Evolutionary conservation across 2,113 vertebrate species (phyloP).

Genomic region (Hydropotes inermis): DNA sequence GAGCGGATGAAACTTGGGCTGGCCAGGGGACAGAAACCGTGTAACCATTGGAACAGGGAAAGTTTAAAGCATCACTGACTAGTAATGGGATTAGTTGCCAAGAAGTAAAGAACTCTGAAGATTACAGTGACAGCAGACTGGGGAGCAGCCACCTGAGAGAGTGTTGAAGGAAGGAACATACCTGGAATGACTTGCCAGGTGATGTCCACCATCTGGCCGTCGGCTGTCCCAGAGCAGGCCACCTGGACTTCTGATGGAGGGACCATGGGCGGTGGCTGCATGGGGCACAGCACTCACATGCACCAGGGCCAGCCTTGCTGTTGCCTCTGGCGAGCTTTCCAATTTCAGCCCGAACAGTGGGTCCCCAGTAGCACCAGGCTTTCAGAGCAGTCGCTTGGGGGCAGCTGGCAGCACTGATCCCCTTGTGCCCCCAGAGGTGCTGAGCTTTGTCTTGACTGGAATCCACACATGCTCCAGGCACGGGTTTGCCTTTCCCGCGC

Average conservation of each 20-base stretch:
- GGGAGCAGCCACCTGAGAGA: neutral
- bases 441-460: neutral
- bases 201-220: neutral
- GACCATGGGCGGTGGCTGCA: neutral
- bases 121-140: neutral
- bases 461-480: neutral
- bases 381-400: neutral
- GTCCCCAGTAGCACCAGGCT: neutral
- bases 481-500: neutral
- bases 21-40: neutral
- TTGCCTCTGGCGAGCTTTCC: neutral
- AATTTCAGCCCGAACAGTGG: neutral
- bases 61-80: neutral
- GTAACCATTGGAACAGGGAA: neutral
- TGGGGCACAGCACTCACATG: rapidly evolving
- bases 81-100: neutral
- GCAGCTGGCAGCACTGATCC: neutral
- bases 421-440: neutral
- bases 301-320: neutral
- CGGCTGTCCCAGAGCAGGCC: neutral
- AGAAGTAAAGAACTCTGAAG: neutral
- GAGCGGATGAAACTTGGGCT: neutral
- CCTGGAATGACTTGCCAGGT: neutral
- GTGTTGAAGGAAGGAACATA: neutral
- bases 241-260: neutral